phyloP scores from a whole-genome alignment of 1,140 invertebrate species.

The Drosophila nigromelanica region DNA sequence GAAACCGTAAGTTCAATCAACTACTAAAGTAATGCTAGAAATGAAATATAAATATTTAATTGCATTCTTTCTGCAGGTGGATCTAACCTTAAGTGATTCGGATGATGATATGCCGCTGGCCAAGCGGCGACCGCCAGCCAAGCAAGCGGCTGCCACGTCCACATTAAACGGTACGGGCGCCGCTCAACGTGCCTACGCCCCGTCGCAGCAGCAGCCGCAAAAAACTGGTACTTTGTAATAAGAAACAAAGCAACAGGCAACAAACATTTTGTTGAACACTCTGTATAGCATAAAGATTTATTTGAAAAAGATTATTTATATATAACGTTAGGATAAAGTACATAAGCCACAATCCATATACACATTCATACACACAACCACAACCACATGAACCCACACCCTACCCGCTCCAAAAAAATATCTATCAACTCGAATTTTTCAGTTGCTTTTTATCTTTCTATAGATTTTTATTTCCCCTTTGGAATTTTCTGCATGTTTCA shows the following conservation, averaged over 20 bases:
- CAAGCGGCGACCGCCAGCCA: conserved; percentile 75
- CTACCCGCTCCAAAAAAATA: not conserved
- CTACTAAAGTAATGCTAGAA: not conserved
- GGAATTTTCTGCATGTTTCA: not conserved
- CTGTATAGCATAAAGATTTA: conserved; percentile 52
- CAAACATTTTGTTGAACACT: conserved; percentile 32
- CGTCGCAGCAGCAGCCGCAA: conserved; percentile 66
- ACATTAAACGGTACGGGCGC: conserved; percentile 72
- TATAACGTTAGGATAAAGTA: conserved; percentile 54
- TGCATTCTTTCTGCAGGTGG: conserved; percentile 61
- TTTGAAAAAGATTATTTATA: conserved; percentile 41
- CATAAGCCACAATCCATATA: conserved; percentile 34
- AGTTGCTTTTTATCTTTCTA: conserved; percentile 9
- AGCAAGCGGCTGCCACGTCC: conserved; percentile 66
- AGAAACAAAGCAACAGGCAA: conserved; percentile 45
- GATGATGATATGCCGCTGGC: conserved; percentile 84
- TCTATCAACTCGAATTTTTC: not conserved
- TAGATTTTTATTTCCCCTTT: not conserved
- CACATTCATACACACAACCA: conserved; percentile 23
- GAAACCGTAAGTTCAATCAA: conserved; percentile 67
- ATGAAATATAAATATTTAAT: not conserved
- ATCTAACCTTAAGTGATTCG: conserved; percentile 84
- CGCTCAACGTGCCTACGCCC: conserved; percentile 68
- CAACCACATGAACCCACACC: conserved; percentile 7
- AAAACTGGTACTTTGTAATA: conserved; percentile 83